Base-by-base conservation (phyloP, 2,888 invertebrate species). In the Tipula unca region DNA sequence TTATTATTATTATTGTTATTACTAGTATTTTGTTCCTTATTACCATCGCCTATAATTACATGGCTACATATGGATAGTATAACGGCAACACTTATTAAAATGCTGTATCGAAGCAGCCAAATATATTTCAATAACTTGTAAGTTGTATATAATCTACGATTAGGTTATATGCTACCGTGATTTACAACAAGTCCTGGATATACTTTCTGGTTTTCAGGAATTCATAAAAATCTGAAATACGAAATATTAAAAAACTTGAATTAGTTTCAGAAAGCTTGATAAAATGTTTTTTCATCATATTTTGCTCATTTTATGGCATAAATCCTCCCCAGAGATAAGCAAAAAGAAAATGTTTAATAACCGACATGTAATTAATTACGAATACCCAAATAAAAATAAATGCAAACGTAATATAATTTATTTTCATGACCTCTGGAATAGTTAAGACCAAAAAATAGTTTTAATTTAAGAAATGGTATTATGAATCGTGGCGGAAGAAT, bases 101-200 rank as follows among this genome's bases (percentile, higher is more conserved):
- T 94, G 91, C 95, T 95, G 90, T 95, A 93, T 88, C 94, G 93
- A 90, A 95, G 93, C 91, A 95, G 92, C 92, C 95, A 93, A 91
- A 95, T 10, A 82, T 4, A 3, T 48, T 48, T 25, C 25, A 69
- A 69, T 25, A 25, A 54, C 25, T 69, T n/a, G 2, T 3, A 32
- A 3, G 20, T 69, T 69, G 10, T 69, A 69, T 69, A 25, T 25
- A 25, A 25, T 69, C 1, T 69, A 0, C 3, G 48, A 48, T 2
- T 54, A 32, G 4, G 32, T 32, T 32, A 32, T 32, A 32, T 6
- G 32, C 32, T 32, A 14, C 17, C 69, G 13, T n/a, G 25, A 25
- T 17, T 39, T 69, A 69, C 25, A 54, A 54, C 48, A 8, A 25
- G 4, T 13, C 69, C 10, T 25, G 25, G 8, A 10, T 20, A 1